Base-by-base conservation (phyloP, 2,113 vertebrate genomes). In the Pantherophis guttatus region DNA sequence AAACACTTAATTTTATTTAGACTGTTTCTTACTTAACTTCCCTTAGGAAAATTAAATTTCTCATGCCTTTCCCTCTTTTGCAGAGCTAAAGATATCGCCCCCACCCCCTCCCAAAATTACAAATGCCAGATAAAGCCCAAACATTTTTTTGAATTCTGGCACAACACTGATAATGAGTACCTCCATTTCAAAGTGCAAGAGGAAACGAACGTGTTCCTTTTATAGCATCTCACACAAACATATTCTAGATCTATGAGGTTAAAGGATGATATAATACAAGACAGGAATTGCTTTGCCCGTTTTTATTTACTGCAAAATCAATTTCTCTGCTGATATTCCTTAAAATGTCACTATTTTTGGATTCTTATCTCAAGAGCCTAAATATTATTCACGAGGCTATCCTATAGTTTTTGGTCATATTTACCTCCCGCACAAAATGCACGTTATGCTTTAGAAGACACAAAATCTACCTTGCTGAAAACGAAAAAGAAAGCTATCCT, bases 281-380 rank as follows among this genome's bases (percentile, higher is more conserved):
- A 75, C 39, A 1, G 8, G 8, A 44, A 29, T 29, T 15, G 39
- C 4, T 81, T 29, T 50, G 11, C 85, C 52, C 65, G 5, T 52
- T 89, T 59, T 94, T 96, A 92, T 94, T 88, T 93, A 93, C 59
- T 29, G 26, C 10, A 75, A 11, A 92, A 87, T 88, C 10, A 57
- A 85, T 33, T 94, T 88, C 65, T 81, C 81, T 81, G 94, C 91
- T 92, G 58, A 44, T 44, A 58, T 29, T n/a, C 70, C 5, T 50
- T 23, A 13, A 53, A 91, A 15, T 54, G 89, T 48, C n/a, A 39
- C 5, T 86, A 58, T 44, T 23, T 54, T 55, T 44, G 52, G 54
- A 44, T 86, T 90, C 48, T 81, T 21, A 81, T 39, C 70, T 33
- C 39, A 86, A 33, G 17, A 39, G 19, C 55, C 70, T 81, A 19